phyloP scores from a whole-genome alignment of 2,113 vertebrate genomes.

The Acrocephalus arundinaceus region DNA sequence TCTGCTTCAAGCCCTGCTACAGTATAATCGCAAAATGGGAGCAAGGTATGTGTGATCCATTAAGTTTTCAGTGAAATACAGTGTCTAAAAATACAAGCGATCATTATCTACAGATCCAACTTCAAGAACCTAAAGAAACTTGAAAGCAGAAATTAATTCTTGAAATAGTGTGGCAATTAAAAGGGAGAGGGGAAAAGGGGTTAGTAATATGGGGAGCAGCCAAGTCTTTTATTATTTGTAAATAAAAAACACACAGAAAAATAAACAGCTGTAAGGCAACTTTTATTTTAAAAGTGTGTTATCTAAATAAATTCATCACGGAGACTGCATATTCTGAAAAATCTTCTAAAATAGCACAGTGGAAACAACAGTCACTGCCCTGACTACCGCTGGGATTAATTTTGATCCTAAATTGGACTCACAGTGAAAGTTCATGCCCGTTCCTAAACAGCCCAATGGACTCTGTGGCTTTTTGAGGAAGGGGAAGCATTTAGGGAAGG shows the following conservation, averaged over 20 bases:
- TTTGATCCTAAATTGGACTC: background rate
- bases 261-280: background rate
- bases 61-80: background rate
- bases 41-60: slow-evolving; percentile 75
- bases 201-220: background rate
- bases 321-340: background rate
- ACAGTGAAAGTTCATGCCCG: background rate
- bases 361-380: background rate
- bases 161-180: background rate
- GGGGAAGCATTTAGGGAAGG: background rate
- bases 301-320: background rate
- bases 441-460: background rate
- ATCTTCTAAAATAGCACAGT: background rate
- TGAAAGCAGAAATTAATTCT: background rate
- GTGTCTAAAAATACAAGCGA: background rate
- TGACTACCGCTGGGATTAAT: background rate
- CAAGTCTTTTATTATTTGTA: background rate
- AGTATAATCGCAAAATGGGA: slow-evolving; percentile 86
- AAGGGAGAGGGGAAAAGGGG: background rate
- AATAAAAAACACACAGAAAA: background rate
- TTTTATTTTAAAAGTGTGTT: background rate
- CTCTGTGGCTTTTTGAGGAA: background rate
- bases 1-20: slow-evolving; percentile 89
- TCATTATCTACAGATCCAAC: background rate
- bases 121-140: background rate